Evolutionary conservation across 2,797 vertebrate genomes (phyloP).

Genomic region (Coregonus sp.): DNA sequence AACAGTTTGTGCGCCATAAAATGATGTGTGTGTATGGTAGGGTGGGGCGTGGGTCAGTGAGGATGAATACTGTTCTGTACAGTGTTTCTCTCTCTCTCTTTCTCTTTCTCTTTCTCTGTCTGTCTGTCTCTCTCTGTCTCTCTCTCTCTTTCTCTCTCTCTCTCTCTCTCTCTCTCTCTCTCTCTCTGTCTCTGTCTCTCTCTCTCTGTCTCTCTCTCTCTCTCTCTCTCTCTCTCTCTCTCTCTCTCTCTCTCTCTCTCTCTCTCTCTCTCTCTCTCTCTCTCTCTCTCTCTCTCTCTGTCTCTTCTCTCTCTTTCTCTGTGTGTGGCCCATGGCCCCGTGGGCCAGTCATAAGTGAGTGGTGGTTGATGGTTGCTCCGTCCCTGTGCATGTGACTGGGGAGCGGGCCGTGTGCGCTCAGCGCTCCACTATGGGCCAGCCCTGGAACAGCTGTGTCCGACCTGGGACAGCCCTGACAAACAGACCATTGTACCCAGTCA

Average conservation of each 20-base stretch:
- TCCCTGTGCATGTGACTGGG: not conserved
- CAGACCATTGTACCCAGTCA: constrained; percentile 32
- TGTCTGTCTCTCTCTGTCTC: not conserved
- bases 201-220: not conserved
- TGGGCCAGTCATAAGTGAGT: not conserved
- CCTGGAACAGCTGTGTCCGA: constrained; percentile 32
- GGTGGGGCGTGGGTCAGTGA: not conserved
- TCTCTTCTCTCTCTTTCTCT: not conserved
- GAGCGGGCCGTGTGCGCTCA: too few relatives aligned
- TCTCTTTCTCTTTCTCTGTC: not conserved
- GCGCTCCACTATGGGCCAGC: constrained; percentile 21
- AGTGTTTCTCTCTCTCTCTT: not conserved
- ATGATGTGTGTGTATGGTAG: not conserved
- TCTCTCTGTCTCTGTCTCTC: not conserved
- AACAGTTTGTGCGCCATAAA: too few relatives aligned
- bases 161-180: not conserved
- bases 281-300: not conserved
- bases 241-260: not conserved
- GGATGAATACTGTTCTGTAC: not conserved
- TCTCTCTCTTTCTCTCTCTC: not conserved
- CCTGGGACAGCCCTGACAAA: constrained; percentile 39
- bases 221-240: not conserved
- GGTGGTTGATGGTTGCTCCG: not conserved
- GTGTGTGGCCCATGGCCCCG: not conserved
- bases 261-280: too few relatives aligned